A percentile compares a stretch with the other conserved stretches of the same genome.
phyloP scores from a whole-genome alignment of 2,797 vertebrate genomes.

The Gymnodraco acuticeps region DNA sequence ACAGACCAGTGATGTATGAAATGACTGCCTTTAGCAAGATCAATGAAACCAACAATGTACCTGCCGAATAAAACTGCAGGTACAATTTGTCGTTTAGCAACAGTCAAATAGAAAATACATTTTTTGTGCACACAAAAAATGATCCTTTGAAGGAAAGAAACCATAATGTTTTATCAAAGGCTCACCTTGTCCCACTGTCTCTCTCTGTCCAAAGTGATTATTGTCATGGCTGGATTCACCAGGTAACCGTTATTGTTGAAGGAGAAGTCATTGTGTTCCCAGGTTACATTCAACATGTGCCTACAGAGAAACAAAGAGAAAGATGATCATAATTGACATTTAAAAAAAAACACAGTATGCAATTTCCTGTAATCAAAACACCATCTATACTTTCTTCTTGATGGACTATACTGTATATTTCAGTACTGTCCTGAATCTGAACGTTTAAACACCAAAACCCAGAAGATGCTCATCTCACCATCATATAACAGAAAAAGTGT shows the following conservation, averaged over 20 bases:
- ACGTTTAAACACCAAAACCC: neutral
- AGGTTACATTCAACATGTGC: constrained; percentile 94
- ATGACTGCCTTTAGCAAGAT: constrained; percentile 26
- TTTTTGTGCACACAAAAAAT: neutral
- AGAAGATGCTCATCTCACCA: neutral
- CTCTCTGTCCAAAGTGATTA: constrained; percentile 94
- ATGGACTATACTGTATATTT: neutral
- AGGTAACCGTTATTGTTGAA: constrained; percentile 96
- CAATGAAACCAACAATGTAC: neutral
- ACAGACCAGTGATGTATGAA: constrained; percentile 40
- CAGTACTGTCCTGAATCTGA: too few relatives aligned
- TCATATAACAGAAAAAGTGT: neutral
- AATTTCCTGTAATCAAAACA: neutral
- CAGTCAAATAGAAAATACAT: too few relatives aligned
- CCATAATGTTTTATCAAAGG: neutral
- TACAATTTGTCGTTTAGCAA: too few relatives aligned
- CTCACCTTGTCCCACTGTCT: constrained; percentile 96
- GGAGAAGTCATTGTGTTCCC: constrained; percentile 96
- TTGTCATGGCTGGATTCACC: constrained; percentile 94
- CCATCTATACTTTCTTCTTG: neutral
- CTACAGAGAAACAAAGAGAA: constrained; percentile 73
- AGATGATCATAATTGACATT: neutral
- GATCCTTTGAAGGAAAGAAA: neutral
- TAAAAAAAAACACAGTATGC: too few relatives aligned
- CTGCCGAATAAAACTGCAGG: neutral